Evolutionary conservation across 2,888 invertebrate species (phyloP), one percentile per base, ranked within the genome.

Genomic region (Rhagophthalmus giganteus): DNA sequence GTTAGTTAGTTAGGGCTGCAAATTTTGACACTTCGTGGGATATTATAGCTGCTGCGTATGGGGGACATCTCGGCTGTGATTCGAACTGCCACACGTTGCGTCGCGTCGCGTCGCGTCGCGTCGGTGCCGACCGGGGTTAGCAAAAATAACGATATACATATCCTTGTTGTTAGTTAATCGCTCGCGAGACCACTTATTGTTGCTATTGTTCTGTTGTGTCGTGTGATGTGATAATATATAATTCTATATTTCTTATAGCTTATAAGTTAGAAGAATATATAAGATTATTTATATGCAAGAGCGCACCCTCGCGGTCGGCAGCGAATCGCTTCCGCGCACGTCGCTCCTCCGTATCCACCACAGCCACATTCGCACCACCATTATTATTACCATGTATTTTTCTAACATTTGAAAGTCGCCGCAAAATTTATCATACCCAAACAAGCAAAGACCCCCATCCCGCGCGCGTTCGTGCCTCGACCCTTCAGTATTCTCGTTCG

Each of bases 151-250:
- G 63, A 74, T 71, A 75, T 76, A 76, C 75, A 76, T 76, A 76
- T 76, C 75, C 72, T 73, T 74, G 74, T 76, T 76, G 75, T 76
- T 75, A 75, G 72, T 74, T 74, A 55, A 60, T 55, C 58, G 51
- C 34, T 42, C 42, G 52, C 48, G 52, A 44, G 61, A 71, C 68
- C 68, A 70, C 72, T 71, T 71, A 70, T 74, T 75, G 73, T 74
- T 74, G 71, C 70, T 73, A 74, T 74, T 75, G 73, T 75, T 75
- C 74, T 75, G 75, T 75, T 75, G 71, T 71, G 67, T 67, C 65
- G 67, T 69, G 71, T 73, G 70, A 73, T 74, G 73, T 73, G 73
- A 74, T 74, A 66, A 72, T 69, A 69, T 72, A 74, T 74, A 73
- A 71, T 73, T 72, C 69, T 67, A 65, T 67, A 66, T 64, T 74